Percentiles rank a stretch among this genome's conserved stretches.
Evolutionary conservation across 1,140 invertebrate genomes (phyloP).

Genomic region (Polypedilum vanderplanki): DNA sequence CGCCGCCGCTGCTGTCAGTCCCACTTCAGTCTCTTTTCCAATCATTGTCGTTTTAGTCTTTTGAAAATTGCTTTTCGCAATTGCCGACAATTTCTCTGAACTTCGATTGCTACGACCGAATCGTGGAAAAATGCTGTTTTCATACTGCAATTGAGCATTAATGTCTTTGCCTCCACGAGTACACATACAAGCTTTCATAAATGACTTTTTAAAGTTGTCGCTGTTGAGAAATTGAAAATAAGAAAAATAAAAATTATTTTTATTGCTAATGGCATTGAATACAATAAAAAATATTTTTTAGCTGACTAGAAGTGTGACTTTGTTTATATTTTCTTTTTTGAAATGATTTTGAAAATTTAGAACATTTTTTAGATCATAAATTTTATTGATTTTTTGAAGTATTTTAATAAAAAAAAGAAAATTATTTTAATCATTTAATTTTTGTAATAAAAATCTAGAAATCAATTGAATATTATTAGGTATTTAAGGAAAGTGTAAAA

Average conservation of each 20-base stretch:
- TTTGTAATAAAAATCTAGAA: too few relatives aligned
- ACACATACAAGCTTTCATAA: constrained; percentile 83
- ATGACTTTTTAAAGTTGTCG: constrained; percentile 93
- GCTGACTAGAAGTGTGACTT: too few relatives aligned
- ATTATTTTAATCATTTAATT: too few relatives aligned
- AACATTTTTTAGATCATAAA: too few relatives aligned
- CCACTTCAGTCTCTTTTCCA: neutral
- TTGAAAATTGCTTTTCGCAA: constrained; percentile 24
- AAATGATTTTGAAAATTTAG: too few relatives aligned
- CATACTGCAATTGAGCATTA: constrained; percentile 77
- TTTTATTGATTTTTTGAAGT: too few relatives aligned
- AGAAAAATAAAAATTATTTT: neutral
- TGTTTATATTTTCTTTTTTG: too few relatives aligned
- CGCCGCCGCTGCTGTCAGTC: neutral
- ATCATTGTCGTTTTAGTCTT: neutral
- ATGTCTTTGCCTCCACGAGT: constrained; percentile 69
- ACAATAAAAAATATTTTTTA: too few relatives aligned
- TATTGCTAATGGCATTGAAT: too few relatives aligned
- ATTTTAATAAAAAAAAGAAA: too few relatives aligned
- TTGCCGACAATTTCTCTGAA: constrained; percentile 29
- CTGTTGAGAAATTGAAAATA: constrained; percentile 43
- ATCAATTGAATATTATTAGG: too few relatives aligned
- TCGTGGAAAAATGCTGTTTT: constrained; percentile 84
- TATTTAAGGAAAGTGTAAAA: too few relatives aligned
- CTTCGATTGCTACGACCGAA: constrained; percentile 39